These are phyloP conservation scores for Rhagoletis pomonella DNA, from an alignment of 1,140 invertebrate species.

Conservation along the genomic window DNA sequence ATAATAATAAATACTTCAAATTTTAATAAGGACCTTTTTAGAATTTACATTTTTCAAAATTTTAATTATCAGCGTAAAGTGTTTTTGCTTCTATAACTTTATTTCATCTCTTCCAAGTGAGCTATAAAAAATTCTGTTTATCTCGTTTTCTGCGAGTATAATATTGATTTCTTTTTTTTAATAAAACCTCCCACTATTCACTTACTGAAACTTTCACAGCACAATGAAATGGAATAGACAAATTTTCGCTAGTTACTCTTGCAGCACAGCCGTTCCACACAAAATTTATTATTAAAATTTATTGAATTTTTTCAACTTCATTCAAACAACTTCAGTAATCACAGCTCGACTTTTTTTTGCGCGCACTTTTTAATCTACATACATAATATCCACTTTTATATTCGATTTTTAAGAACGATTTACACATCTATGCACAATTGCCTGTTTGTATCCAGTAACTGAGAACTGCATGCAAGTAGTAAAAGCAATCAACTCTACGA, in stretches of 20 bases:
- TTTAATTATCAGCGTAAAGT: too few species aligned
- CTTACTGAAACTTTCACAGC: background rate
- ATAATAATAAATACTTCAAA: too few species aligned
- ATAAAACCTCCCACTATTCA: background rate
- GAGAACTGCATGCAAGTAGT: background rate
- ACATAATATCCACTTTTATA: constrained; percentile 20
- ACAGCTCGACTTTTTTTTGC: constrained; percentile 17
- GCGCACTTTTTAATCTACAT: background rate
- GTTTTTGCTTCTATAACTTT: too few species aligned
- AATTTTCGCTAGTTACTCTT: background rate
- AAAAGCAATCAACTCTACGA: constrained; percentile 21
- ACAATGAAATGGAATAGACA: background rate
- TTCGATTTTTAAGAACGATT: background rate
- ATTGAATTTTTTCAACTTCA: background rate
- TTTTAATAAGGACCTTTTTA: too few species aligned
- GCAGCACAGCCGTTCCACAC: too few species aligned
- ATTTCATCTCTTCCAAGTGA: too few species aligned
- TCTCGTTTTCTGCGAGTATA: too few species aligned
- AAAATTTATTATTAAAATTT: too few species aligned
- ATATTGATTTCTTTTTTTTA: background rate
- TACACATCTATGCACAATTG: background rate
- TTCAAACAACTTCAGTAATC: constrained; percentile 12
- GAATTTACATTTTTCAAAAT: too few species aligned
- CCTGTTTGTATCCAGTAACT: background rate
- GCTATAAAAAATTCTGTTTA: background rate